A percentile compares a stretch with the other conserved stretches of the same genome.
Conservation (phyloP, 1,140 invertebrate species). For the Drosophila punjabiensis region DNA sequence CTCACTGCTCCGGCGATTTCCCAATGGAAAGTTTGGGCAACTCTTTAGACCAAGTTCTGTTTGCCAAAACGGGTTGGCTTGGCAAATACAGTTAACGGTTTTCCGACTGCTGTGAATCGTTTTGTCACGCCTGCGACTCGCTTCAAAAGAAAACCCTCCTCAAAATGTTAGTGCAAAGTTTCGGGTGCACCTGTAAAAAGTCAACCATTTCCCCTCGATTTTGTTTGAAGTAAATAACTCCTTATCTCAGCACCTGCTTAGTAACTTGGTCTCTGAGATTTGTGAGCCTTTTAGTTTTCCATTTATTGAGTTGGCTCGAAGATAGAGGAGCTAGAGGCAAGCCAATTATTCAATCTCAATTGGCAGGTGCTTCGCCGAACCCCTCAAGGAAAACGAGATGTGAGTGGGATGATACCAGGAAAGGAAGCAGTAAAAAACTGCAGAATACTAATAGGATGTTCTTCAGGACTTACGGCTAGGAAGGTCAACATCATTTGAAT, state of each 20-base stretch:
- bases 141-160: conserved; percentile 19
- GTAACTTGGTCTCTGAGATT: conserved; percentile 19
- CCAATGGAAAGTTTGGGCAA: conserved; percentile 49
- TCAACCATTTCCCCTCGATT: background rate
- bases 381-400: conserved; percentile 7
- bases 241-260: conserved; percentile 19
- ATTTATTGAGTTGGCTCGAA: conserved; percentile 3
- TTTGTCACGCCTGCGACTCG: conserved; percentile 34
- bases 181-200: conserved; percentile 14
- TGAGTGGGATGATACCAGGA: conserved; percentile 16
- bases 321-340: conserved; percentile 4
- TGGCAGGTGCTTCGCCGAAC: conserved; percentile 21
- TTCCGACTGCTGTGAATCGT: conserved; percentile 33
- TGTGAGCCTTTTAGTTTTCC: conserved; percentile 33
- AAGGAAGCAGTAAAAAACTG: background rate
- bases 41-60: conserved; percentile 48
- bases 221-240: conserved; percentile 13
- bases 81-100: conserved; percentile 33
- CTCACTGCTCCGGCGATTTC: conserved; percentile 19
- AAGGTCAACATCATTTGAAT: background rate
- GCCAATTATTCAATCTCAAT: conserved; percentile 36
- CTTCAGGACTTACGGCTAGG: background rate
- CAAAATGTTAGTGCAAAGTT: conserved; percentile 35
- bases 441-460: background rate
- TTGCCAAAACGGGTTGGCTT: conserved; percentile 43